Evolutionary conservation across 2,113 vertebrate genomes (phyloP), one percentile per base, ranked within the genome.

Genomic region (Malurus melanocephalus): DNA sequence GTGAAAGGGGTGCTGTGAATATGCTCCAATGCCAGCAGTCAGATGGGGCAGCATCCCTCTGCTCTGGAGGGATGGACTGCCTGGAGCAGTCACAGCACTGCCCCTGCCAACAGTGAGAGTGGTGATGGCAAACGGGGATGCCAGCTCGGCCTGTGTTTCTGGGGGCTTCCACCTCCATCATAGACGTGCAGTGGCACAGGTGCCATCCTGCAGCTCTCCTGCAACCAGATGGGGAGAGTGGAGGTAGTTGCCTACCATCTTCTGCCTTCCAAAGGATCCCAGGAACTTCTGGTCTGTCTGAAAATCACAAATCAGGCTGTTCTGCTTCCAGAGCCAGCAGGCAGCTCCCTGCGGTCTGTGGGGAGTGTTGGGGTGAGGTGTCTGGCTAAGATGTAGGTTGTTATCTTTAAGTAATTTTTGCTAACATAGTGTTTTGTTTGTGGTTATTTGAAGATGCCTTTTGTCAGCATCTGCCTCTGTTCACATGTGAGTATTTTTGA

Each of bases 361-460:
- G 76, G 53, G 45, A 73, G 40, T 1, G 0, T 3, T 32, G 65
- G 56, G 77, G 11, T 2, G 15, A 82, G 45, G n/a, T 75, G 20
- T 16, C 68, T 94, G 48, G n/a, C 53, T 78, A 33, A 40, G 73
- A 55, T 64, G 61, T 81, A 79, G 32, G 61, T 75, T 84, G 82
- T 49, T 80, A 40, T 52, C 87, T 78, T 91, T 26, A 86, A 80
- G 77, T 60, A 71, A 19, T 45, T 88, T 81, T 75, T 88, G 84
- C 83, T 86, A 81, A 38, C 55, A 14, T 3, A 56, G 65, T 84
- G 88, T 80, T 93, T 74, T 78, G 32, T 59, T 80, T 88, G 57
- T 64, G 45, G 33, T 86, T 86, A 35, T 84, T 72, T 10, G 2
- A 35, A 83, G 57, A 56, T 53, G 45, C 38, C n/a, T 80, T 83